Conservation (phyloP, 2,113 vertebrate species). For the Perognathus longimembris region DNA sequence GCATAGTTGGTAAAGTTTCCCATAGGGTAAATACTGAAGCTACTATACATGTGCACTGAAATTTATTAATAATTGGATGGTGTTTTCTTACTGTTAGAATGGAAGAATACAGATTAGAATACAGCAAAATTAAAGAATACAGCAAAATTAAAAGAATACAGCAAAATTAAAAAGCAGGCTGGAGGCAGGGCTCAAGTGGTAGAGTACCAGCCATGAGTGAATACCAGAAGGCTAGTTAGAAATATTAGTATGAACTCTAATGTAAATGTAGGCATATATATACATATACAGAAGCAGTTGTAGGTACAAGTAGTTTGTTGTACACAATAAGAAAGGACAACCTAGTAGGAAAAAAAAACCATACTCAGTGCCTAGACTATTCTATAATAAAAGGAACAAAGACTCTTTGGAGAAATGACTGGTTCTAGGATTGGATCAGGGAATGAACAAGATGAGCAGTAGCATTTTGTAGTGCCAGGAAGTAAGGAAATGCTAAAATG, state of each 20-base stretch:
- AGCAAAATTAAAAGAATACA: too few species aligned
- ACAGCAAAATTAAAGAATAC: too few species aligned
- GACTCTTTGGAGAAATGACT: not conserved
- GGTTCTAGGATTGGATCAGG: slow-evolving; percentile 18
- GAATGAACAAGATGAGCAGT: not conserved
- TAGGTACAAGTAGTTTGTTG: not conserved
- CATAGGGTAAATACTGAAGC: not conserved
- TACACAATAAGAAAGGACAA: not conserved
- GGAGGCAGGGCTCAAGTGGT: too few species aligned
- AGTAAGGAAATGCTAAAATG: slow-evolving; percentile 11
- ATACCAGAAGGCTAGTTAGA: too few species aligned
- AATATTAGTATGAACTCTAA: not conserved
- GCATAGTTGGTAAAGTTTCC: slow-evolving; percentile 3
- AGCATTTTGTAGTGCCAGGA: not conserved
- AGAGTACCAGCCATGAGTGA: too few species aligned
- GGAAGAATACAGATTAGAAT: not conserved
- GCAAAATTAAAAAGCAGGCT: not conserved
- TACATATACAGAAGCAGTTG: not conserved
- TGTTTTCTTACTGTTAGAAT: slow-evolving; percentile 8
- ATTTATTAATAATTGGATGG: not conserved
- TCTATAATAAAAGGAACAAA: slow-evolving; percentile 3
- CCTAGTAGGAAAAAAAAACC: not conserved
- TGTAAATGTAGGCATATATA: not conserved
- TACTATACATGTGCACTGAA: not conserved
- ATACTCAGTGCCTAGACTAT: not conserved